Base-by-base conservation (phyloP, 2,113 vertebrate genomes). In the Elaphurus davidianus region DNA sequence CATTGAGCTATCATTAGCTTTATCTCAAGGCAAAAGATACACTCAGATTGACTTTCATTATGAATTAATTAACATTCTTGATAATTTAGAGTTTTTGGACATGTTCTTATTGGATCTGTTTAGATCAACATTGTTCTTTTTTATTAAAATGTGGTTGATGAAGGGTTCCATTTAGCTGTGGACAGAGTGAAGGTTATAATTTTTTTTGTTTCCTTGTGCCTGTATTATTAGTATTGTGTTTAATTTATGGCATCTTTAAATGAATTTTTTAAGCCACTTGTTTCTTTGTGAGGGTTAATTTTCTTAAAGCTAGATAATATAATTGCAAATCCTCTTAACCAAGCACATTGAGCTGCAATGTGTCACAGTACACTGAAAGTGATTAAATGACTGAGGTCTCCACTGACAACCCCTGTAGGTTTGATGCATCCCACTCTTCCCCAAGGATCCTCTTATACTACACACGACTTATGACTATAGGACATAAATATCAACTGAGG, bases 251-350 rank as follows among this genome's bases (percentile, higher is more conserved):
- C 3, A 23, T 74, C 87, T 86, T 74, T 40, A 95, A 88, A 27
- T 67, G 83, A 62, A 52, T 95, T 84, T 93, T 93, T 91, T 78
- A 64, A 62, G 55, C 33, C 10, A 45, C 43, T 91, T 21, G 40
- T 87, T 43, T 83, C 71, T 93, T 67, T 83, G 25, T 88, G 87
- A 67, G 62, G 50, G n/a, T 89, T 88, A 93, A 91, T 97, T 91
- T 95, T 88, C 95, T 54, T 95, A 88, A 95, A 97, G 83, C 55
- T 84, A 60, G 62, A 67, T 95, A 87, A 90, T 52, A 83, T 55
- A 81, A 91, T 45, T 59, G 64, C 55, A 85, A 71, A 91, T 30
- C 7, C 59, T 60, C 50, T 93, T 91, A 91, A 40, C 28, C 25
- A 87, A 95, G 30, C 64, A 91, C 47, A 91, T 30, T 28, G 59